Conservation (phyloP, 2,113 vertebrate genomes). For the Phainopepla nitens region DNA sequence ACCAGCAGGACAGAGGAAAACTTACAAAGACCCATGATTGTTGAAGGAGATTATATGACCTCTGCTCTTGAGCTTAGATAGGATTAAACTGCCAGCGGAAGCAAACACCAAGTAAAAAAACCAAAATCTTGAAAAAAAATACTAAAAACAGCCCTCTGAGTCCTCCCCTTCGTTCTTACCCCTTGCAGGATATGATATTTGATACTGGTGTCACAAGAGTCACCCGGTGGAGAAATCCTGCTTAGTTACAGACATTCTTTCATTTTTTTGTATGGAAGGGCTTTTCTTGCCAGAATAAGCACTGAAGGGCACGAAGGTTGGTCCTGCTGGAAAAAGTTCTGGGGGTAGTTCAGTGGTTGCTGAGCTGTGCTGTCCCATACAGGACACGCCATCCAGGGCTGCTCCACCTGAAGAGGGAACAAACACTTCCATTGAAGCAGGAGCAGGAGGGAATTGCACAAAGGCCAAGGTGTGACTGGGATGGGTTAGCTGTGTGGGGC, state of each 20-base stretch:
- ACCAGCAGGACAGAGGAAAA: not conserved
- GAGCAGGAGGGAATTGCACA: not conserved
- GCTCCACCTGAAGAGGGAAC: not conserved
- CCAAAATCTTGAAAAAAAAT: not conserved
- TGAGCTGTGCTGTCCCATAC: not conserved
- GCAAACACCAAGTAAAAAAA: not conserved
- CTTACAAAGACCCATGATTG: not conserved
- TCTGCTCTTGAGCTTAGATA: not conserved
- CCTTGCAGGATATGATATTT: not conserved
- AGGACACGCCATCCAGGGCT: not conserved
- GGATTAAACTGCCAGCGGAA: not conserved
- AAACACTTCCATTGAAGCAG: not conserved
- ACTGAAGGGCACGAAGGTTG: not conserved
- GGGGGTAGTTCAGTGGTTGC: not conserved
- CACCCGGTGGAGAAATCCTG: not conserved
- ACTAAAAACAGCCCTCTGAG: not conserved
- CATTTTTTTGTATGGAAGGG: not conserved
- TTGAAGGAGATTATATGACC: not conserved
- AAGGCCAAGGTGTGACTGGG: not conserved
- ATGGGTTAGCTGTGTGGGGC: not conserved
- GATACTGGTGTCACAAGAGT: not conserved
- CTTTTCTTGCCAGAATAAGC: not conserved
- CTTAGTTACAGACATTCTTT: not conserved
- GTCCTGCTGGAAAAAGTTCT: not conserved
- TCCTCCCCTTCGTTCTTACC: not conserved